Evolutionary conservation across 1,140 invertebrate species (phyloP).

Genomic region (Antheraea pernyi): DNA sequence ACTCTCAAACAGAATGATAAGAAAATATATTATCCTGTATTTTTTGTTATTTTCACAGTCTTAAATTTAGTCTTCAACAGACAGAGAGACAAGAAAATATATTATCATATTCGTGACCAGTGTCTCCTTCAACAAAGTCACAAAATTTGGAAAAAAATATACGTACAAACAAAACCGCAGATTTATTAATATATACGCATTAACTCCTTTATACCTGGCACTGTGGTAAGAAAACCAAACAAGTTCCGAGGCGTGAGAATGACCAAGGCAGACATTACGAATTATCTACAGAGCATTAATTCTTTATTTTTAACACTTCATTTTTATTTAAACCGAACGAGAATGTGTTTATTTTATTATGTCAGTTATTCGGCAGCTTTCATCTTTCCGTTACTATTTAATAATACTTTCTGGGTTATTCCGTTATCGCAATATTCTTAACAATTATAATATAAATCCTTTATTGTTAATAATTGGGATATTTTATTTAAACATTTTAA

Average conservation of each 20-base stretch:
- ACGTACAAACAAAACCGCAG: too few relatives aligned
- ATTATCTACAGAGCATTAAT: constrained; percentile 60
- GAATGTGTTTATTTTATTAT: constrained; percentile 6
- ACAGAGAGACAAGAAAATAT: too few relatives aligned
- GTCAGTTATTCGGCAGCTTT: constrained; percentile 15
- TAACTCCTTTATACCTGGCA: too few relatives aligned
- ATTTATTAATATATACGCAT: too few relatives aligned
- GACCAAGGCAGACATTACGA: constrained; percentile 48
- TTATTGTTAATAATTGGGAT: background rate
- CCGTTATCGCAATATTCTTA: background rate
- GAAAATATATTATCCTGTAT: too few relatives aligned
- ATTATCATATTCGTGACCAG: too few relatives aligned
- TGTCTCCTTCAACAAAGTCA: too few relatives aligned
- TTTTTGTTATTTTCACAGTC: too few relatives aligned
- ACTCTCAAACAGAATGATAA: too few relatives aligned
- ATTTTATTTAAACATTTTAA: background rate
- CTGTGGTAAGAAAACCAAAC: background rate
- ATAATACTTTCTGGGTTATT: background rate
- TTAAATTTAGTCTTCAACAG: too few relatives aligned
- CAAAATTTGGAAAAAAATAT: too few relatives aligned
- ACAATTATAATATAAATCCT: background rate
- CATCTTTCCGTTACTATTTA: constrained; percentile 9
- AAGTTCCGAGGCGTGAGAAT: constrained; percentile 51
- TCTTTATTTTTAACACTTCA: constrained; percentile 12
- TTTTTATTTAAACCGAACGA: constrained; percentile 9